A percentile compares a stretch with the other conserved stretches of the same genome.
Conservation (phyloP, 2,113 vertebrate genomes). For the Orthonyx spaldingii region DNA sequence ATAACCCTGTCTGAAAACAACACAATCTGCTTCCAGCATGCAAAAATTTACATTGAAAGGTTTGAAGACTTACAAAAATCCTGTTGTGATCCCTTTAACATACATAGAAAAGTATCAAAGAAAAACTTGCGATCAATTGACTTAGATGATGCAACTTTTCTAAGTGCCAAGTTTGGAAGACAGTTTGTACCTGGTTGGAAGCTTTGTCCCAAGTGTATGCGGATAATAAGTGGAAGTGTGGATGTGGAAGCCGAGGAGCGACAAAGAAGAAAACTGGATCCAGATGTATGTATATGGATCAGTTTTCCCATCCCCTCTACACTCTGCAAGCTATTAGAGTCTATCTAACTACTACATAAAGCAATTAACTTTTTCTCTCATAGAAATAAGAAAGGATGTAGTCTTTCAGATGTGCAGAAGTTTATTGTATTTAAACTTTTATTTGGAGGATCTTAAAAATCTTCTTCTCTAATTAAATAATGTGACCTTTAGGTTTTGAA, state of each 20-base stretch:
- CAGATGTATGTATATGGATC: conserved; percentile 66
- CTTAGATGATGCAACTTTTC: conserved; percentile 74
- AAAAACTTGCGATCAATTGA: conserved; percentile 75
- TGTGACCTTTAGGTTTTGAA: not conserved
- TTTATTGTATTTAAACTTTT: not conserved
- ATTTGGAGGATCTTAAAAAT: not conserved
- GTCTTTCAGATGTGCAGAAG: not conserved
- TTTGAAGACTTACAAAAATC: conserved; percentile 78
- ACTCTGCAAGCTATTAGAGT: not conserved
- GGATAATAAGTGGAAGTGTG: conserved; percentile 75
- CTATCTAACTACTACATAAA: not conserved
- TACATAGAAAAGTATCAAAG: conserved; percentile 76
- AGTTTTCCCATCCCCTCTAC: not conserved
- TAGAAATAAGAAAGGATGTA: not conserved
- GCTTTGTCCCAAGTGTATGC: conserved; percentile 77
- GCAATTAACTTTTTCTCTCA: not conserved
- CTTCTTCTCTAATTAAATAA: not conserved
- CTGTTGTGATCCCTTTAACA: conserved; percentile 78
- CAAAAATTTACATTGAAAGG: conserved; percentile 76
- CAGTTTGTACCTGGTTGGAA: conserved; percentile 82
- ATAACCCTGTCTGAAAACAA: conserved; percentile 72
- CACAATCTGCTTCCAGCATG: conserved; percentile 79
- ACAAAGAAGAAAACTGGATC: conserved; percentile 71
- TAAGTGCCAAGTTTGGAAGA: conserved; percentile 76
- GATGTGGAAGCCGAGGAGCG: conserved; percentile 74